A percentile compares a stretch with the other conserved stretches of the same genome.
Conservation (phyloP, 2,888 invertebrate species). For the Embidobia sp. region DNA sequence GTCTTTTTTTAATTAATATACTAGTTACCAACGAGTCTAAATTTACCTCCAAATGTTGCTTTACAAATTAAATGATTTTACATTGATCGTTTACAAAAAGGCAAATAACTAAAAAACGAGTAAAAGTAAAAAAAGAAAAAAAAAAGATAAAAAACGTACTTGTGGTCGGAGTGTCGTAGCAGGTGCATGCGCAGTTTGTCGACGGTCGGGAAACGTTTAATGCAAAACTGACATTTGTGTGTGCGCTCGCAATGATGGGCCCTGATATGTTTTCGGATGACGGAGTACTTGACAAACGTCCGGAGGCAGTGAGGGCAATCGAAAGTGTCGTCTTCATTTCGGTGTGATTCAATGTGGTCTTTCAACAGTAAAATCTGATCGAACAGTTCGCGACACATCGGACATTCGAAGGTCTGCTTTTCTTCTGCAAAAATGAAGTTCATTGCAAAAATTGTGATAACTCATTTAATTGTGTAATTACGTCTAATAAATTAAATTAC, state of each 20-base stretch:
- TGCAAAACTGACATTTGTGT: slow-evolving; percentile 87
- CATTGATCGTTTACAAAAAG: no score
- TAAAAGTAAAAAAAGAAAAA: no score
- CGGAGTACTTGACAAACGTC: slow-evolving; percentile 86
- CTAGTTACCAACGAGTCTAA: no score
- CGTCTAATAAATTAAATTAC: no score
- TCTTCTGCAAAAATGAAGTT: slow-evolving; percentile 82
- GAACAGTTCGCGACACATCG: slow-evolving; percentile 87
- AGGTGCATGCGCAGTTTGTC: slow-evolving; percentile 89
- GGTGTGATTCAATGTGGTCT: slow-evolving; percentile 86
- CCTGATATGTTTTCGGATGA: slow-evolving; percentile 88
- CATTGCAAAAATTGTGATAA: no score
- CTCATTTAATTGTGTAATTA: no score
- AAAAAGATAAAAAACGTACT: slow-evolving; percentile 75
- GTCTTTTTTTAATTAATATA: no score
- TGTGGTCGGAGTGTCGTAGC: slow-evolving; percentile 82
- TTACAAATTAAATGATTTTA: no score
- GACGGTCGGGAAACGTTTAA: slow-evolving; percentile 86
- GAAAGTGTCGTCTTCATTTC: slow-evolving; percentile 85
- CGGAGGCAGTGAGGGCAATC: slow-evolving; percentile 86
- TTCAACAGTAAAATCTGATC: slow-evolving; percentile 86
- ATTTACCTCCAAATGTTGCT: no score
- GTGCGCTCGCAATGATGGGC: slow-evolving; percentile 88
- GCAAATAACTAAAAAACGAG: no score
- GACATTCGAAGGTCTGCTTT: slow-evolving; percentile 87